Evolutionary conservation across 2,797 vertebrate genomes (phyloP), one percentile per base, ranked within the genome.

Genomic region (Sphaeramia orbicularis): DNA sequence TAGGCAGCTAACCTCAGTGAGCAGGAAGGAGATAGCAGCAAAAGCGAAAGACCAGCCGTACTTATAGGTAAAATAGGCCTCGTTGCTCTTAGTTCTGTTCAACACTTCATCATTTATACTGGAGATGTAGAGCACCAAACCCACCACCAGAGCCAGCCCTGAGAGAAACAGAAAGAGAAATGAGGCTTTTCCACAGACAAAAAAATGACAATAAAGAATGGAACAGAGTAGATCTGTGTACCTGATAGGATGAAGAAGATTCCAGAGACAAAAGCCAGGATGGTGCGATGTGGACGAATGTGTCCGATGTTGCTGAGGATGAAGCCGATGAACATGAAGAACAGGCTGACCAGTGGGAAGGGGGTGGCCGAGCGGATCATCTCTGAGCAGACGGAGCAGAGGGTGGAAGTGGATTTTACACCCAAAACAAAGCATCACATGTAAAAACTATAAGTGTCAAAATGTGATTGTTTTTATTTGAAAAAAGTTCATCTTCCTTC

Each of bases 311-410:
- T 98, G 89, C 92, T 98, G 66, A 98, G 93, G 83, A 98, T 94
- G 53, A 98, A 98, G 16, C 97, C 97, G 0, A 97, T 96, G 90
- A 99, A 98, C 97, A 98, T 98, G 91, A 99, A 97, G 91, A 98
- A 96, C 65, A 98, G 96, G 84, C 97, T 98, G 91, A 98, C 97
- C 77, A 98, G 88, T 0, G 97, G 97, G 88, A 98, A 99, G 0
- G 97, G 97, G 0, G 97, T 98, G 59, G 97, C 96, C 0, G 97
- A 98, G 47, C 96, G 96, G 48, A 98, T 98, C 97, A 98, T 98
- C 84, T 98, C 97, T 99, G 85, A 51, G 24, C 36, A 56, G 10
- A 32, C 41, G 14, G 27, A 41, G 41, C 4, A 42, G 24, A 43
- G 0, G 9, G 65, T n/a, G 5, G 35, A 41, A 40, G 21, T 21